phyloP scores from a whole-genome alignment of 2,888 invertebrate species.

The Tromatobia lineatoria region DNA sequence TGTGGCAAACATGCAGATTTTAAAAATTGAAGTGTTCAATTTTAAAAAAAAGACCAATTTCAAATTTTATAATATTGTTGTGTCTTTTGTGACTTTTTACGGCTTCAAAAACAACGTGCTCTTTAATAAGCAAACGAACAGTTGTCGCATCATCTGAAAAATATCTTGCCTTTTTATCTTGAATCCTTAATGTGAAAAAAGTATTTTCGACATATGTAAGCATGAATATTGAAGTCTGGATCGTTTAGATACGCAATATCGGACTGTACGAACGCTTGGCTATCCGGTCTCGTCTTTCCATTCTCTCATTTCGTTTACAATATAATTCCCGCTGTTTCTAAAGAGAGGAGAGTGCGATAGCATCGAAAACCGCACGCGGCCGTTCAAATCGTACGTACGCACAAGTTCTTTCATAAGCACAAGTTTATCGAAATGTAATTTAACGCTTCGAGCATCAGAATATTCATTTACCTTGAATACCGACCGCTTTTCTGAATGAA shows the following conservation, averaged over 20 bases:
- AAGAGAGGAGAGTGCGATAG: conserved; percentile 51
- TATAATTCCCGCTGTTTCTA: conserved; percentile 50
- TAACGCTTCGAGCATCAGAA: too few relatives aligned
- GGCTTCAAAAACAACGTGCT: neutral
- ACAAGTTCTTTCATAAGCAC: conserved; percentile 40
- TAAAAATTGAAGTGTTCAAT: neutral
- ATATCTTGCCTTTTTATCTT: neutral
- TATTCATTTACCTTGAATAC: too few relatives aligned
- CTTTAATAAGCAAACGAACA: neutral
- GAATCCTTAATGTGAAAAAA: neutral
- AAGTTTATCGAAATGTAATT: too few relatives aligned
- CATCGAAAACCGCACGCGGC: conserved; percentile 32
- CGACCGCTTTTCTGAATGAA: too few relatives aligned
- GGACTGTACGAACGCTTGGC: conserved; percentile 4
- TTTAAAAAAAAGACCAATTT: too few relatives aligned
- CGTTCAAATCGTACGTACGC: conserved; percentile 27
- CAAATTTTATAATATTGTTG: too few relatives aligned
- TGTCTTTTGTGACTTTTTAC: neutral
- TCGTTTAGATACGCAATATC: neutral
- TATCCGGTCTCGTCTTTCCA: conserved; percentile 40
- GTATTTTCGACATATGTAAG: neutral
- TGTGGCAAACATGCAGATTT: too few relatives aligned
- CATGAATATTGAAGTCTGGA: neutral
- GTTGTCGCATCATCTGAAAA: neutral
- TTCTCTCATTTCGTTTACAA: conserved; percentile 44